Conservation (phyloP, 2,113 vertebrate species). For the Brachypodius melanocephalos region DNA sequence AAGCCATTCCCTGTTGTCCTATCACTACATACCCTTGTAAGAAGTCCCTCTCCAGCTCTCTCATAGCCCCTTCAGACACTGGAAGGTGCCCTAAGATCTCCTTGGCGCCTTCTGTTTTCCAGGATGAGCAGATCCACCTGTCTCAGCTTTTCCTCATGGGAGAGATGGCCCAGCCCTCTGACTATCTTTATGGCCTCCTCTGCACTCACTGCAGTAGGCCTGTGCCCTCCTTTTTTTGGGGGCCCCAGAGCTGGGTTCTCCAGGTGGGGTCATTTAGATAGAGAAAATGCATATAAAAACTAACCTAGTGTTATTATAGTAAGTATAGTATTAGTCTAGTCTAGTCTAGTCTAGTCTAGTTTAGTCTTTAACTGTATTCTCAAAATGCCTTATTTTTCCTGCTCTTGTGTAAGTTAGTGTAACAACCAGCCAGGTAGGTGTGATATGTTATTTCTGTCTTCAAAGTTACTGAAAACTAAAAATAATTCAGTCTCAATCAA, state of each 20-base stretch:
- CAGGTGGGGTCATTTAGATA: neutral
- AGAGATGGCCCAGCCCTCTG: neutral
- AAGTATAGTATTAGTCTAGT: neutral
- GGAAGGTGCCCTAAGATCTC: neutral
- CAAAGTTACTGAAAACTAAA: neutral
- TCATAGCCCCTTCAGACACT: neutral
- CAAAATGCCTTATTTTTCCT: neutral
- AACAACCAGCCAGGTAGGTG: neutral
- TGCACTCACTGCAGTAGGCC: neutral
- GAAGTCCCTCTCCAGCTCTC: neutral
- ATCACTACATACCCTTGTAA: neutral
- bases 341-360: neutral
- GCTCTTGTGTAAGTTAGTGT: neutral
- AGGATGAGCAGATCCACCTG: neutral
- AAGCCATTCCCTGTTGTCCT: neutral
- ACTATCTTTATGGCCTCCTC: neutral
- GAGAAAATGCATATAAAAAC: neutral
- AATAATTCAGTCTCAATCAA: neutral
- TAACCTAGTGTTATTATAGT: neutral
- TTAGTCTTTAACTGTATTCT: neutral
- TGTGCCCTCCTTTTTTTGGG: neutral
- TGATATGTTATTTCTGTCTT: neutral
- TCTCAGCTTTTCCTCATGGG: too few species aligned
- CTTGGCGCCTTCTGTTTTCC: neutral
- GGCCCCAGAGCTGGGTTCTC: neutral